These are phyloP conservation scores for Odontocolon sp. DNA, from an alignment of 2,888 invertebrate species.

Conservation along the genomic window DNA sequence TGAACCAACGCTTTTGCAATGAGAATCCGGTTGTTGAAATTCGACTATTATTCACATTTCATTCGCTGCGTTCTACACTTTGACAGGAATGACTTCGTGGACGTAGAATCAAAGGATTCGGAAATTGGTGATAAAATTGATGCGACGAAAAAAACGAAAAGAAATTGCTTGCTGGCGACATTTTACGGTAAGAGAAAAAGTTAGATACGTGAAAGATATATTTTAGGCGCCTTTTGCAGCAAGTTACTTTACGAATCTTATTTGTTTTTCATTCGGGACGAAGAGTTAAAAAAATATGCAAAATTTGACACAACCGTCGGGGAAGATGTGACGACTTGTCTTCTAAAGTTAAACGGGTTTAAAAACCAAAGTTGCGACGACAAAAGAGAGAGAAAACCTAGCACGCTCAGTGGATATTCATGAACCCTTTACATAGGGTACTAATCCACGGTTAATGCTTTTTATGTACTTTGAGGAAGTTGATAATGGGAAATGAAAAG, in stretches of 20 bases:
- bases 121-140: not conserved
- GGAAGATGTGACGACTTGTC: not conserved
- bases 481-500: not conserved
- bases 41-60: not conserved
- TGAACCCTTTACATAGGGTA: slow-evolving; percentile 19
- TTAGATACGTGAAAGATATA: no score
- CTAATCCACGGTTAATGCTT: slow-evolving; percentile 41
- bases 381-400: not conserved
- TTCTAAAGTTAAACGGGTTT: slow-evolving; percentile 1
- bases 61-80: not conserved
- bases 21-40: slow-evolving; percentile 10
- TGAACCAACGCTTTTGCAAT: no score
- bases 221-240: no score
- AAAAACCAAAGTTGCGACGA: slow-evolving; percentile 31
- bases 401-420: slow-evolving; percentile 30
- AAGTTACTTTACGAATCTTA: not conserved
- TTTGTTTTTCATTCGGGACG: not conserved
- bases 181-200: not conserved
- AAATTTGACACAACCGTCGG: not conserved
- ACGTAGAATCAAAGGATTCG: not conserved
- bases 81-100: not conserved
- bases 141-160: not conserved
- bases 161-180: not conserved
- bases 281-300: not conserved
- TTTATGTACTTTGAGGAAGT: slow-evolving; percentile 35